Evolutionary conservation across 1,140 invertebrate genomes (phyloP), one percentile per base, ranked within the genome.

Genomic region (Drosophila bocki): DNA sequence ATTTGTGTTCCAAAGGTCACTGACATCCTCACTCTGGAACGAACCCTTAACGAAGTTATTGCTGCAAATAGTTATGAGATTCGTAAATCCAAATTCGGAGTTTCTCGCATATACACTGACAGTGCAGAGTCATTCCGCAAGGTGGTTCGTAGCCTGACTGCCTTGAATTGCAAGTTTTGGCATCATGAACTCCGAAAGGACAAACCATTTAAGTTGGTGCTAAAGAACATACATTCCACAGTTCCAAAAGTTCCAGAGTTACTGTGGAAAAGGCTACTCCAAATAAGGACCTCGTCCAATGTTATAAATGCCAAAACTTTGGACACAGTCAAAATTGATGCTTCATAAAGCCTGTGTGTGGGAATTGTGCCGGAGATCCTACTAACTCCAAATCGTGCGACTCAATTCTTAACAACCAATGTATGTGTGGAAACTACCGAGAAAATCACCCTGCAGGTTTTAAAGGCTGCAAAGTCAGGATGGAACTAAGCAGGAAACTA

Each of bases 111-210:
- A 32, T 58, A 58, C 39, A 58, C 37, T 29, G 26, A 58, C 15
- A 17, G 56, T 22, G 42, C 42, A 3, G 32, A 45, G 7, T 35
- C 42, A 9, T 60, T 60, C 58, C 17, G 58, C 9, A 61, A 48
- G 13, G 44, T 61, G 15, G 58, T 61, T n/a, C 45, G 59, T 19
- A 37, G 44, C 32, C 19, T 61, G 19, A 48, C 58, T 17, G 58
- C 32, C 12, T 48, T 61, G 26, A 64, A 64, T 12, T 76, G 67
- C 33, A 53, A 76, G 19, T 76, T 70, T 15, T 76, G 59, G 74
- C 41, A 70, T 15, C 59, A 75, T 33, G 58, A 69, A 17, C 41
- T 75, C 15, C 53, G 58, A 17, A 59, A 64, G 42, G 44, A 59
- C 19, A 68, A 35, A 13, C 57, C 50, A 9, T 60, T 33, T 37